Evolutionary conservation across 2,797 vertebrate species (phyloP), one percentile per base, ranked within the genome.

Genomic region (Gymnocypris eckloni): DNA sequence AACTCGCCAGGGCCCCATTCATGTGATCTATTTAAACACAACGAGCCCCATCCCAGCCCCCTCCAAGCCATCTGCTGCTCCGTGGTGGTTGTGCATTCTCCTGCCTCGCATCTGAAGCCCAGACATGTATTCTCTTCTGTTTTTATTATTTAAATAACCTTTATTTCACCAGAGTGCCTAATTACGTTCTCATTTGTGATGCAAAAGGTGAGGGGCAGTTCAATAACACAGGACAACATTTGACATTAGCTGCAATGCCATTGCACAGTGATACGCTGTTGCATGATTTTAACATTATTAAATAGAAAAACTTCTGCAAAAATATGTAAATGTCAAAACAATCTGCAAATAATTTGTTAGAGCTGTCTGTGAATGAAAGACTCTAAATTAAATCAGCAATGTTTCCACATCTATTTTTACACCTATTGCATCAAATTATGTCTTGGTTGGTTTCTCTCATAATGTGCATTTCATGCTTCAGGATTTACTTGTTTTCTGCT

Each of bases 41-140:
- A 28, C 28, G 3, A 56, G 79, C 77, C 54, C 39, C n/a, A n/a
- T 72, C 81, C 84, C 67, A 64, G 61, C 84, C 54, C 11, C 50
- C 70, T 85, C 76, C 13, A 8, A 86, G 48, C 89, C 89, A 90
- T 90, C 89, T 90, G 87, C 86, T 87, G 64, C 79, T 72, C 48
- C 2, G 6, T 54, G 13, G 33, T 33, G 33, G 81, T 79, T 76
- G 56, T 70, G 64, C 85, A 52, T 84, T 72, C 84, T 82, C 12
- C 67, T 82, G 50, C 22, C 56, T 80, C 61, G 7, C 71, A 10
- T 69, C 80, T 90, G 64, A n/a, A n/a, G 33, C 37, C 22, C 33
- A 20, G 66, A 73, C 48, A 11, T 71, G 52, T 45, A 82, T 81
- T 85, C 52, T 77, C 67, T 66, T 67, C 56, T 73, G 33, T 54